phyloP scores from a whole-genome alignment of 2,888 invertebrate species.

The Pediacus dermestoides region DNA sequence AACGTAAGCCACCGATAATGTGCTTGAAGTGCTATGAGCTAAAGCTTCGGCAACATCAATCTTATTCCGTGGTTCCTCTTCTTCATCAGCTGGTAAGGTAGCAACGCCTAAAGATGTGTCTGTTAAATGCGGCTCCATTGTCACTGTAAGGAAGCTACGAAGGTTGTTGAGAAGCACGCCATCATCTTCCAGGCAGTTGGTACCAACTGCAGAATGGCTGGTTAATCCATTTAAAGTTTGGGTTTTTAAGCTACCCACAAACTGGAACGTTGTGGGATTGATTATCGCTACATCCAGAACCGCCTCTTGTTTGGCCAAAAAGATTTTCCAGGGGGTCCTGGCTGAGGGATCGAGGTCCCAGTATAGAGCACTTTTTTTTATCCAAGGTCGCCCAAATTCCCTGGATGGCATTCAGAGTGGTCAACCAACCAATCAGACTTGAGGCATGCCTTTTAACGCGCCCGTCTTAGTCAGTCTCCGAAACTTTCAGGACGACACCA shows the following conservation, averaged over 20 bases:
- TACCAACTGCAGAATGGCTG: constrained; percentile 3
- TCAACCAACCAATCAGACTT: constrained; percentile 21
- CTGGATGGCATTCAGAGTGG: constrained; percentile 15
- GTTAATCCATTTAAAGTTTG: constrained; percentile 18
- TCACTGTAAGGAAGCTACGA: no score
- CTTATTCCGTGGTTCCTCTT: no score
- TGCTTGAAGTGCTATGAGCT: no score
- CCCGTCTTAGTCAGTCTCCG: constrained; percentile 11
- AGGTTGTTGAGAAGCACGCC: constrained; percentile 7
- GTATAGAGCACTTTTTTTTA: not conserved
- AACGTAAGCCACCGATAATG: no score
- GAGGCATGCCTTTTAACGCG: constrained; percentile 13
- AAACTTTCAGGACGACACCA: constrained; percentile 11
- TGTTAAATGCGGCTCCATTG: no score
- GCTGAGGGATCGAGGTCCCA: constrained; percentile 11
- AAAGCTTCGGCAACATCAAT: no score
- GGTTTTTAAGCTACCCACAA: constrained; percentile 16
- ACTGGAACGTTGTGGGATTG: constrained; percentile 15
- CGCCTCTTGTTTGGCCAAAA: constrained; percentile 13
- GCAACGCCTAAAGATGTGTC: no score
- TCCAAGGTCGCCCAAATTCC: constrained; percentile 13
- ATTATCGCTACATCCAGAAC: constrained; percentile 17
- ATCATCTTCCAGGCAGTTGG: constrained; percentile 13
- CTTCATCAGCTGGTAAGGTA: no score
- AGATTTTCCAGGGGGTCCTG: constrained; percentile 16